These are phyloP conservation scores for Tokudaia muenninki DNA, from an alignment of 2,797 vertebrate species.

Conservation along the genomic window DNA sequence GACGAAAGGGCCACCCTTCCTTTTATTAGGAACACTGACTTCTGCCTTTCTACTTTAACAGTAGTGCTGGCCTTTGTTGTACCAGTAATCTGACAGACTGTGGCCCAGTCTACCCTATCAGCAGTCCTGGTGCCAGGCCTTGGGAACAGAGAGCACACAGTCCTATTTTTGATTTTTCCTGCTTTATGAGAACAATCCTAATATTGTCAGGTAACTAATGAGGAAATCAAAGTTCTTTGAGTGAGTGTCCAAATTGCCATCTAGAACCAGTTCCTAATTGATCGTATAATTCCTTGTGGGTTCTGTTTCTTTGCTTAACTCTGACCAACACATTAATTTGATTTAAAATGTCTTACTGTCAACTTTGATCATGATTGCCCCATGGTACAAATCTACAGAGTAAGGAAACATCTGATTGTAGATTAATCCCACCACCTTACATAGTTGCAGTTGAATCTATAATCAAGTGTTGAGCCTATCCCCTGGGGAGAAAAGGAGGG, in stretches of 20 bases:
- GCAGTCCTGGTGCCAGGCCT: neutral
- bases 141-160: neutral
- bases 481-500: neutral
- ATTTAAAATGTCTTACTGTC: constrained; percentile 17
- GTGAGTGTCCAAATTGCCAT: neutral
- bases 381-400: neutral
- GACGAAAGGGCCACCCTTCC: neutral
- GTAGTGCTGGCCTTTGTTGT: neutral
- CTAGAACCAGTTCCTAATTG: neutral
- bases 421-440: neutral
- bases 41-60: neutral
- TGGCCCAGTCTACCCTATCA: neutral
- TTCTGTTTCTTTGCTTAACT: constrained; percentile 19
- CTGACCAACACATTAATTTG: constrained; percentile 20
- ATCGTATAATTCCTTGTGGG: neutral
- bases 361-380: neutral
- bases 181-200: neutral
- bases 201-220: neutral
- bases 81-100: neutral
- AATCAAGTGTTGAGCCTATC: neutral
- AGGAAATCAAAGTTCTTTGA: neutral
- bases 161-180: neutral
- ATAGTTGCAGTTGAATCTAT: neutral
- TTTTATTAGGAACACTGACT: neutral
- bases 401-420: neutral